phyloP scores from a whole-genome alignment of 1,140 invertebrate genomes.

The Macrotrachela quadricornifera region DNA sequence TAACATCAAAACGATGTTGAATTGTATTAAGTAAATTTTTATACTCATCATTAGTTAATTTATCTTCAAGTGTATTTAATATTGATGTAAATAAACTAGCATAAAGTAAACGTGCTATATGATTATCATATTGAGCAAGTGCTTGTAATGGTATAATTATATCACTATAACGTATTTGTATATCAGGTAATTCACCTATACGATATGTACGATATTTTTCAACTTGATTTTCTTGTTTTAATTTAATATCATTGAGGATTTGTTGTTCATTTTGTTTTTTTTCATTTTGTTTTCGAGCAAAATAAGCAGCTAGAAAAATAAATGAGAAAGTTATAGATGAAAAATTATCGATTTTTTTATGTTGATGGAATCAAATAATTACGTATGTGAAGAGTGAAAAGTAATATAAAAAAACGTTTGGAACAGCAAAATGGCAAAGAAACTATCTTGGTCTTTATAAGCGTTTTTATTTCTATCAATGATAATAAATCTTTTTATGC shows the following conservation, averaged over 20 bases:
- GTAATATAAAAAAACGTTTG: no score
- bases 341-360: no score
- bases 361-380: no score
- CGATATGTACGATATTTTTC: conserved; percentile 37
- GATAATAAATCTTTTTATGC: no score
- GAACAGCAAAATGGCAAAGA: no score
- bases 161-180: conserved; percentile 40
- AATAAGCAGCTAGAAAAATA: no score
- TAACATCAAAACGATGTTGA: conserved; percentile 24
- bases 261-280: conserved; percentile 16
- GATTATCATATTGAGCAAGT: conserved; percentile 30
- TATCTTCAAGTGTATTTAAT: background rate
- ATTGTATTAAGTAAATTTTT: conserved; percentile 17
- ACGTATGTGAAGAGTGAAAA: no score
- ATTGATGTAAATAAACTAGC: conserved; percentile 6
- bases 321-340: no score
- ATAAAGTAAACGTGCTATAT: conserved; percentile 5
- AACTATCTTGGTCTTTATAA: no score
- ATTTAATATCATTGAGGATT: conserved; percentile 26
- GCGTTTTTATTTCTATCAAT: no score
- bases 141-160: conserved; percentile 41
- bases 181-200: conserved; percentile 47
- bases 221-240: conserved; percentile 29
- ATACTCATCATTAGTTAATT: conserved; percentile 20
- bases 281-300: no score